These are phyloP conservation scores for Lasioglossum marginatum DNA, from an alignment of 2,888 invertebrate species.

Conservation along the genomic window DNA sequence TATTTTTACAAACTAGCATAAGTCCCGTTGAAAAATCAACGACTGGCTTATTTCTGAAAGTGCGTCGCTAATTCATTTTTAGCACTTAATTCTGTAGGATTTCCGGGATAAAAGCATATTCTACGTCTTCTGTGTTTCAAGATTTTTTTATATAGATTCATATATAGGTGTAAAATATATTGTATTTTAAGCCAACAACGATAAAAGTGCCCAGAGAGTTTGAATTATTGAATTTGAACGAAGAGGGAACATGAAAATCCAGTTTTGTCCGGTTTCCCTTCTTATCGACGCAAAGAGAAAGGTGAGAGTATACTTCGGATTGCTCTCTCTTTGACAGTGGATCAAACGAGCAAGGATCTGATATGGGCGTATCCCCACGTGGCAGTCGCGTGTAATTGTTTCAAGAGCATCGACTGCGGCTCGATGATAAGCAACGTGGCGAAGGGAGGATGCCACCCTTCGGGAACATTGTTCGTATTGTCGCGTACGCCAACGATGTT, in stretches of 20 bases:
- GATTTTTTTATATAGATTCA: too few relatives aligned
- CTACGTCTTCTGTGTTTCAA: too few relatives aligned
- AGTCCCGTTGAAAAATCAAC: too few relatives aligned
- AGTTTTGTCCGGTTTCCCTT: not conserved
- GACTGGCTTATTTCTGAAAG: too few relatives aligned
- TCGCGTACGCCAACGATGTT: not conserved
- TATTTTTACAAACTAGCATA: too few relatives aligned
- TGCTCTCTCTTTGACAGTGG: not conserved
- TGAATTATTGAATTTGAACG: not conserved
- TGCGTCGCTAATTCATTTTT: too few relatives aligned
- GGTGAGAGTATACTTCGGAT: not conserved
- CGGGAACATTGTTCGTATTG: slow-evolving; percentile 13
- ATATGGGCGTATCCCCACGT: not conserved
- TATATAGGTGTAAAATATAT: too few relatives aligned
- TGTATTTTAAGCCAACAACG: too few relatives aligned
- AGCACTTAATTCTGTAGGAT: too few relatives aligned
- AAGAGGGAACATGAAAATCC: not conserved
- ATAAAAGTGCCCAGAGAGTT: not conserved
- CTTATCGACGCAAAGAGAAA: not conserved
- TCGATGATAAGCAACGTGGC: slow-evolving; percentile 15
- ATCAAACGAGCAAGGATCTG: not conserved
- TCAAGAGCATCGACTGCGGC: slow-evolving; percentile 25
- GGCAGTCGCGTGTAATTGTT: slow-evolving; percentile 33
- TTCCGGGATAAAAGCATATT: too few relatives aligned
- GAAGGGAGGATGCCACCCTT: not conserved